phyloP scores from a whole-genome alignment of 2,113 vertebrate species.

The Poeciliopsis turrubarensis region DNA sequence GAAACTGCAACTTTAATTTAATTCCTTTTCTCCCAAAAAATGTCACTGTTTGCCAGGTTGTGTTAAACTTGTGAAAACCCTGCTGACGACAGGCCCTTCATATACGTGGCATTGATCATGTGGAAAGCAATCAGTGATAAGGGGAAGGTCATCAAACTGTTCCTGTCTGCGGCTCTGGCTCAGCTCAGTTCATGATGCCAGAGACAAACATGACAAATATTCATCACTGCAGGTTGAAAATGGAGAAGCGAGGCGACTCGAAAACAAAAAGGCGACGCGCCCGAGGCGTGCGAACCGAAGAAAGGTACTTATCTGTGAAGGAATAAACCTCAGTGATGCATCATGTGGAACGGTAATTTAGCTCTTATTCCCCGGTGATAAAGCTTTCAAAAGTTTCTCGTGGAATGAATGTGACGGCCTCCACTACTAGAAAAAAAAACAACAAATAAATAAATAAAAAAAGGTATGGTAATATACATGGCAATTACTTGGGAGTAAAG shows the following conservation, averaged over 20 bases:
- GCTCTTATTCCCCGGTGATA: slow-evolving; percentile 36
- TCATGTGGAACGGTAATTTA: slow-evolving; percentile 21
- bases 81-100: too few species aligned
- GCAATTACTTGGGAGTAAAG: slow-evolving; percentile 32
- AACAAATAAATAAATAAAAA: neutral
- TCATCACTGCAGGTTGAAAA: neutral
- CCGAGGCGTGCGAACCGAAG: slow-evolving; percentile 14
- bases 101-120: neutral
- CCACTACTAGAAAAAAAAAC: slow-evolving; percentile 28
- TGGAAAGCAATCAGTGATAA: neutral
- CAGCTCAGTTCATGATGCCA: neutral
- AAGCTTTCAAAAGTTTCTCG: slow-evolving; percentile 5
- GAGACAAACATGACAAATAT: neutral
- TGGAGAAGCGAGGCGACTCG: neutral
- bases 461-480: slow-evolving; percentile 14
- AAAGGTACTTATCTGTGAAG: slow-evolving; percentile 3
- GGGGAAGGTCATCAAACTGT: neutral
- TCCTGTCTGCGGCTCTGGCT: neutral
- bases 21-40: too few species aligned
- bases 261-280: slow-evolving; percentile 9
- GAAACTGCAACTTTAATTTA: too few species aligned
- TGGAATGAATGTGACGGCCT: slow-evolving; percentile 47
- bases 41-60: too few species aligned
- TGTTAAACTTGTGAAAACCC: too few species aligned
- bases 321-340: slow-evolving; percentile 13